These are phyloP conservation scores for Lamprologus lemairii DNA, from an alignment of 2,113 vertebrate species.

Conservation along the genomic window DNA sequence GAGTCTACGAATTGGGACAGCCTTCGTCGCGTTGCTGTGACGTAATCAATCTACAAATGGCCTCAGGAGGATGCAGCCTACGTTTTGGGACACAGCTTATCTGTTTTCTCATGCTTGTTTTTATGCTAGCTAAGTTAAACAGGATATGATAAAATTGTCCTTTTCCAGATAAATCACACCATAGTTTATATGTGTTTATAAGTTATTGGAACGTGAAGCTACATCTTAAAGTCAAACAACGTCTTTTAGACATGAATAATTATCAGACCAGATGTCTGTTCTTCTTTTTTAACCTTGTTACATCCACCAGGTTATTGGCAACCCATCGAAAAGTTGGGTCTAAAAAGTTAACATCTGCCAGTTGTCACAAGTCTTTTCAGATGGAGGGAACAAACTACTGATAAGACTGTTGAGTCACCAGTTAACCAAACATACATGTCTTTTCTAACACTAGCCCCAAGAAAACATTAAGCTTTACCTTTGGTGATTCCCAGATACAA, in stretches of 20 bases:
- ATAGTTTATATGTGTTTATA: background rate
- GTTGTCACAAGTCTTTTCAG: background rate
- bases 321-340: background rate
- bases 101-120: background rate
- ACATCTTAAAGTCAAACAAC: background rate
- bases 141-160: background rate
- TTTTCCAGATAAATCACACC: background rate
- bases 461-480: background rate
- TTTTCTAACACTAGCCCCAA: background rate
- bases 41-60: background rate
- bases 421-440: background rate
- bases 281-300: background rate
- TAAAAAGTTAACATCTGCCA: background rate
- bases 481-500: background rate
- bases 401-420: background rate
- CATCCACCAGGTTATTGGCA: background rate
- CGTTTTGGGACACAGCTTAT: rapidly evolving
- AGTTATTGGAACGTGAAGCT: background rate
- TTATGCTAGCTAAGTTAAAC: background rate
- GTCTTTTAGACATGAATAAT: background rate
- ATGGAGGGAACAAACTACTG: background rate
- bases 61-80: background rate
- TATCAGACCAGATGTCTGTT: background rate
- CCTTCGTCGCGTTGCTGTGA: background rate
- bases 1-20: background rate